These are phyloP conservation scores for Mimachlamys varia DNA, from an alignment of 2,888 invertebrate genomes.

Conservation along the genomic window DNA sequence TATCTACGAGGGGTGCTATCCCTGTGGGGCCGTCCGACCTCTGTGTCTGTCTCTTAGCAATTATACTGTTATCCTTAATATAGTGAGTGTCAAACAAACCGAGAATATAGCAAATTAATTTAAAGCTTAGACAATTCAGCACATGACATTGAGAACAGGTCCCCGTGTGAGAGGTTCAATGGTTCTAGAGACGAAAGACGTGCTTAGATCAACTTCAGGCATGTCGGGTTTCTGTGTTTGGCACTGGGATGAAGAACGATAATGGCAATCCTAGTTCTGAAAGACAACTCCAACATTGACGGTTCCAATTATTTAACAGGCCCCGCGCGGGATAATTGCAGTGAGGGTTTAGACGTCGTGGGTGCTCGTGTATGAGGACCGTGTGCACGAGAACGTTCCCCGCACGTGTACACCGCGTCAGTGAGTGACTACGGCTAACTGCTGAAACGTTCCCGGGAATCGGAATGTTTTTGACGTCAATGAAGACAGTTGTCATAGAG, in stretches of 20 bases:
- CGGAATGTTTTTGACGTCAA: slow-evolving; percentile 11
- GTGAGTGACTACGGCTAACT: not conserved
- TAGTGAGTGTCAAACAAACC: too few species aligned
- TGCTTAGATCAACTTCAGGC: too few species aligned
- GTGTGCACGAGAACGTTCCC: not conserved
- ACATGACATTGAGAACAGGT: too few species aligned
- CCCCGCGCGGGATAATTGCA: not conserved
- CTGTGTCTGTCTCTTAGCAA: too few species aligned
- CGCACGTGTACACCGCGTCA: not conserved
- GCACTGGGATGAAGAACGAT: not conserved
- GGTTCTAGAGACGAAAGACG: too few species aligned
- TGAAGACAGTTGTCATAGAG: not conserved
- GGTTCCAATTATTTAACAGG: not conserved
- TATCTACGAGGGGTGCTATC: too few species aligned
- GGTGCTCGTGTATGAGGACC: not conserved
- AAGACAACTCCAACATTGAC: too few species aligned
- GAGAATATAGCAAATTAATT: too few species aligned
- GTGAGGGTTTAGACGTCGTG: not conserved
- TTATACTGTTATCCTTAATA: too few species aligned
- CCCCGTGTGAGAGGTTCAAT: too few species aligned
- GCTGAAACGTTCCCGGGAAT: not conserved
- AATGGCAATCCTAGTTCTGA: not conserved
- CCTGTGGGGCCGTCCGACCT: too few species aligned
- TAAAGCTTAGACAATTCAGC: too few species aligned
- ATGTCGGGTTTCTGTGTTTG: not conserved